phyloP scores from a whole-genome alignment of 2,888 invertebrate species.

The Carterocephalus palaemon region DNA sequence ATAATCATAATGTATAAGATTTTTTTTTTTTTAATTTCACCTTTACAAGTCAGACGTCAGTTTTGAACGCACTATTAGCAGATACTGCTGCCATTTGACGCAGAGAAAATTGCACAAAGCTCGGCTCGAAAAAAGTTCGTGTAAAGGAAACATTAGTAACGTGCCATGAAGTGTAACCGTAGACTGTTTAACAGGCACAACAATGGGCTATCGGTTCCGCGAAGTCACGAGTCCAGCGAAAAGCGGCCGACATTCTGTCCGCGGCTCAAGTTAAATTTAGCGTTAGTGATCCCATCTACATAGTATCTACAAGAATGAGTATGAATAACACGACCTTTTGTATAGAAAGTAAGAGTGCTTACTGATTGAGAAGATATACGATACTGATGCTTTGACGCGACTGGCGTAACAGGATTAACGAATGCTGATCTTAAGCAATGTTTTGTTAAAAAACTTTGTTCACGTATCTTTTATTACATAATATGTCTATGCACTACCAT shows the following conservation, averaged over 20 bases:
- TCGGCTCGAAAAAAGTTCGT: slow-evolving; percentile 23
- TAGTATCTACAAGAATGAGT: slow-evolving; percentile 27
- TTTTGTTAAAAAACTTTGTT: no score
- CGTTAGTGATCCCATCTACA: slow-evolving; percentile 69
- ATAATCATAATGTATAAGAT: no score
- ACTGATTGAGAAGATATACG: slow-evolving; percentile 30
- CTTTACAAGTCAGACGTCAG: slow-evolving; percentile 13
- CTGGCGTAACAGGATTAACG: slow-evolving; percentile 16
- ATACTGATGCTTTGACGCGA: slow-evolving; percentile 7
- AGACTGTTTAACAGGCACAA: slow-evolving; percentile 67
- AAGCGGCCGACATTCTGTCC: slow-evolving; percentile 54
- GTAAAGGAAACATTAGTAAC: slow-evolving; percentile 63
- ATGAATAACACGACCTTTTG: slow-evolving; percentile 37
- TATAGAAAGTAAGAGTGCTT: slow-evolving; percentile 54
- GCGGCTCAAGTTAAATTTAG: slow-evolving; percentile 69
- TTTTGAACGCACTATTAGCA: slow-evolving; percentile 4
- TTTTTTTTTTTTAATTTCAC: no score
- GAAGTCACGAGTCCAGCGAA: slow-evolving; percentile 49
- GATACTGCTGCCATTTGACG: slow-evolving; percentile 13
- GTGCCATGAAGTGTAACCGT: slow-evolving; percentile 62
- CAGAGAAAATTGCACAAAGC: slow-evolving; percentile 14
- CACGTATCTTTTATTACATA: no score
- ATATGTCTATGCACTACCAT: no score
- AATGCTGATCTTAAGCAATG: no score
- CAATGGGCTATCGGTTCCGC: slow-evolving; percentile 71